phyloP scores from a whole-genome alignment of 37 sponge, comb jelly and placozoan species.

The Chondrilla cf. caribensis region DNA sequence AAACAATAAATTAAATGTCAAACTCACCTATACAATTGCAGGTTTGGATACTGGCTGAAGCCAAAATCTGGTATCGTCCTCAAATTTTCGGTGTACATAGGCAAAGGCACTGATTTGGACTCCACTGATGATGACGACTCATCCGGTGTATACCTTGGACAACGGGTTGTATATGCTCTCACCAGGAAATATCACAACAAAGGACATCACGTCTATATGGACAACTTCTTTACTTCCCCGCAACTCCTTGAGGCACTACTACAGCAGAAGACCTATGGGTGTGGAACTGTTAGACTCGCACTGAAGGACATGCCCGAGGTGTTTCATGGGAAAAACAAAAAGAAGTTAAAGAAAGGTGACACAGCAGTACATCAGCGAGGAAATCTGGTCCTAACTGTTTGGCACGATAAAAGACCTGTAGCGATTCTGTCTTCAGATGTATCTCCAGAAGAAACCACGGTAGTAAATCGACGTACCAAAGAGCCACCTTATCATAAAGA shows the following conservation, averaged over 20 bases:
- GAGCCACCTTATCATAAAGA: not conserved
- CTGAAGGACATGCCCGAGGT: not conserved
- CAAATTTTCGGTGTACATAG: not conserved
- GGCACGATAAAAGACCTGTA: slow-evolving; percentile 2
- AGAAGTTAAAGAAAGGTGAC: not conserved
- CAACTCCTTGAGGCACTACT: not conserved
- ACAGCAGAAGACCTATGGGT: not conserved
- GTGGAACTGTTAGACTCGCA: not conserved
- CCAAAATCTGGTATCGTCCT: not conserved
- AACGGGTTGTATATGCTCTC: not conserved
- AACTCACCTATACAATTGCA: too few relatives aligned
- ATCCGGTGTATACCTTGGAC: not conserved
- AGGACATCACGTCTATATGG: not conserved
- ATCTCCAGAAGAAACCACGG: not conserved
- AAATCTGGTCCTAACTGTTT: not conserved
- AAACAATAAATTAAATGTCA: too few relatives aligned
- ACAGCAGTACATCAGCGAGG: not conserved
- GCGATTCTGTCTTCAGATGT: not conserved
- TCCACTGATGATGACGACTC: not conserved
- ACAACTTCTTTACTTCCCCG: not conserved
- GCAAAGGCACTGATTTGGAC: not conserved
- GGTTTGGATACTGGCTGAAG: not conserved
- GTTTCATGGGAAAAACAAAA: not conserved
- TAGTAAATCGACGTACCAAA: not conserved
- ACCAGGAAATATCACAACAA: not conserved